Conservation (phyloP, 2,888 invertebrate genomes). For the Ormia ochracea region DNA sequence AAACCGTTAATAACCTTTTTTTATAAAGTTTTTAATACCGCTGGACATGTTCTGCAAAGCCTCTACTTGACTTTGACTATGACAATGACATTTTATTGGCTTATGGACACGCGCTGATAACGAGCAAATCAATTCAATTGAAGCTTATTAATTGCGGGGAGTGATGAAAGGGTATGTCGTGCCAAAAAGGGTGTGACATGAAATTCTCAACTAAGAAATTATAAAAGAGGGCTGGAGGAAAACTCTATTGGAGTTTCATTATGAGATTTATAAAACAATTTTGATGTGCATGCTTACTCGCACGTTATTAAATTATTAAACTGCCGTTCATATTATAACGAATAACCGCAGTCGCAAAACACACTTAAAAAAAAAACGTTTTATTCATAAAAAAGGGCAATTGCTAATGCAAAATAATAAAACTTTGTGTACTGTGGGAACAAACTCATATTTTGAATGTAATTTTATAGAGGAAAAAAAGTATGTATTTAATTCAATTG, state of each 20-base stretch:
- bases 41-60: slow-evolving; percentile 54
- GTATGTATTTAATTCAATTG: no score
- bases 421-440: no score
- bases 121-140: slow-evolving; percentile 26
- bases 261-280: no score
- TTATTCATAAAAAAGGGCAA: no score
- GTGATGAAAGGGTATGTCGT: background rate
- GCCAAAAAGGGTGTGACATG: background rate
- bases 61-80: slow-evolving; percentile 20
- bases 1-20: background rate
- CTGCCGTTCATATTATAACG: no score
- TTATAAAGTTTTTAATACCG: slow-evolving; percentile 30
- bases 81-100: slow-evolving; percentile 9
- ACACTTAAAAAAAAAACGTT: no score
- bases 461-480: no score
- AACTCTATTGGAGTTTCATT: background rate
- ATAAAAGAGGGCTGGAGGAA: background rate
- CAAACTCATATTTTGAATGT: no score
- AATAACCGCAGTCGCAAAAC: no score
- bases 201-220: background rate
- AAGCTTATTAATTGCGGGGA: slow-evolving; percentile 44
- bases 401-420: no score
- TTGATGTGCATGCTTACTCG: no score
- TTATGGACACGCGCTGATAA: slow-evolving; percentile 47
- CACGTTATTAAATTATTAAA: no score